Conservation (phyloP, 2,888 invertebrate species). For the Rotaria magnacalcarata region DNA sequence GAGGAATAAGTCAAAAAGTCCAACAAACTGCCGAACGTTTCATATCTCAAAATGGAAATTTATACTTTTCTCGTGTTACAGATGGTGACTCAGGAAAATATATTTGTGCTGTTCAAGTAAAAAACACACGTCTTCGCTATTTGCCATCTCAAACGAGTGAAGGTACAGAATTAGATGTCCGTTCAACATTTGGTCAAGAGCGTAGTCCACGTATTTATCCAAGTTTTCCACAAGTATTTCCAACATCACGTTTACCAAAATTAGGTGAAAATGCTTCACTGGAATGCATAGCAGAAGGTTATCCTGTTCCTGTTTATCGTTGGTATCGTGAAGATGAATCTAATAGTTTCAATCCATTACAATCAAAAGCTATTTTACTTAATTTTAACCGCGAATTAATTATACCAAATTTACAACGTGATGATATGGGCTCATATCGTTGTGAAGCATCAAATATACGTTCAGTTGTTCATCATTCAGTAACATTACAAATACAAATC, state of each 20-base stretch:
- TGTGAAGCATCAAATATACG: constrained; percentile 43
- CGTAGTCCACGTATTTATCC: constrained; percentile 45
- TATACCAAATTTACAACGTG: constrained; percentile 43
- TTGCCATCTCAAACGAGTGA: constrained; percentile 46
- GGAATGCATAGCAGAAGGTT: constrained; percentile 47
- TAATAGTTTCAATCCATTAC: constrained; percentile 38
- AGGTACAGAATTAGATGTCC: constrained; percentile 40
- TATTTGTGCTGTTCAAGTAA: constrained; percentile 43
- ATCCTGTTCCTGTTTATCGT: constrained; percentile 44
- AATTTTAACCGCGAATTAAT: constrained; percentile 44
- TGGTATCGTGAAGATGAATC: constrained; percentile 41
- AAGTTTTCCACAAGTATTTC: constrained; percentile 46
- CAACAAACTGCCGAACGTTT: constrained; percentile 46
- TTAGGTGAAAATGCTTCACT: constrained; percentile 45
- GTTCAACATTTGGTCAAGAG: constrained; percentile 40
- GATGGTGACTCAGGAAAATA: constrained; percentile 46
- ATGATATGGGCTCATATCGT: constrained; percentile 42
- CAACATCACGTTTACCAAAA: constrained; percentile 38
- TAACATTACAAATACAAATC: constrained; percentile 40
- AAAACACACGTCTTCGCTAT: constrained; percentile 39
- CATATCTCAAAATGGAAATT: constrained; percentile 44
- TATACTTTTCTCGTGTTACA: constrained; percentile 46
- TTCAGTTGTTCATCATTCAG: constrained; percentile 33
- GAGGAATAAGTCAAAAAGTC: constrained; percentile 45
- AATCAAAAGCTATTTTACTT: constrained; percentile 41